Base-by-base conservation (phyloP, 2,113 vertebrate species). In the Cavia porcellus region DNA sequence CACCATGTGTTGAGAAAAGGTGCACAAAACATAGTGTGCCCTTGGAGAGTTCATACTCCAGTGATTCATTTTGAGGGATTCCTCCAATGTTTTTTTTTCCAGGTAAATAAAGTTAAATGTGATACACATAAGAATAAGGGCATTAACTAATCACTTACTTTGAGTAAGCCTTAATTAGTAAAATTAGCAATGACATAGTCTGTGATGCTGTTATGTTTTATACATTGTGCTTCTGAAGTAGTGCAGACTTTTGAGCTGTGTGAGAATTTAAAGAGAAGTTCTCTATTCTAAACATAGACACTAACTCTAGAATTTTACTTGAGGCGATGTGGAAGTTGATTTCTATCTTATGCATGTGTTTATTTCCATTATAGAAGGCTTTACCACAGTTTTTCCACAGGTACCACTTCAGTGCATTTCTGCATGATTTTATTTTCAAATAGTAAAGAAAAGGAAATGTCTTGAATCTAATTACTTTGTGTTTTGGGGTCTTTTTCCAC, bases 391-490 rank as follows among this genome's bases (percentile, higher is more conserved):
- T 42, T 66, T 84, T 96, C 62, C 9, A 79, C 80, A 79, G 84
- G 42, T 24, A 47, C 12, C 57, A 87, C 38, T 72, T 89, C 74
- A 61, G 42, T 90, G 9, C 5, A 70, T 61, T 94, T 95, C 61
- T 86, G 0, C 85, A 32, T 75, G 35, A 80, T 92, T 96, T 94
- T 95, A 3, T 89, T 45, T 92, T 92, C 14, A 62, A 59, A 24
- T 75, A 19, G 83, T 74, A 13, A 66, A 87, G 81, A 92, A 91
- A 80, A 75, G 38, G 50, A 95, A 96, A 7, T 92, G 81, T 95
- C 92, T 90, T 88, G 10, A 96, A 72, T 95, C 38, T 95, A 83
- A 97, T 28, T 96, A 38, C 38, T 66, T 79, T 91, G 57, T 81
- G 52, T 57, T 90, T 52, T n/a, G 74, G 25, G 12, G 25, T 88